Conservation (phyloP, 2,113 vertebrate species). For the Calonectris borealis region DNA sequence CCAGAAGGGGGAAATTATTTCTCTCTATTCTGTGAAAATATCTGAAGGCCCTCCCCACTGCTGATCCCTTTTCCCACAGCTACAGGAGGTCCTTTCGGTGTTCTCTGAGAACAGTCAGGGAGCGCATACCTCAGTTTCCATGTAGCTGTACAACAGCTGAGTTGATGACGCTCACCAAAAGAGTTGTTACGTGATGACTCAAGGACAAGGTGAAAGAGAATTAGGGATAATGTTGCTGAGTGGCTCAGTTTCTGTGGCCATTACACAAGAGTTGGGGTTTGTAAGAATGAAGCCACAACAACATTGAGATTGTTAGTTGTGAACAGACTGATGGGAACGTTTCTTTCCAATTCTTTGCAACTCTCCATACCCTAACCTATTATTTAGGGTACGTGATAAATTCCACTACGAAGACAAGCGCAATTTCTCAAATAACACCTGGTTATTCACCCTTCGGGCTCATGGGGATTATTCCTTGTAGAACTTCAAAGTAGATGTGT, state of each 20-base stretch:
- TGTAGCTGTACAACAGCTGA: background rate
- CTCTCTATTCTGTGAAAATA: background rate
- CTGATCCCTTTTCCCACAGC: background rate
- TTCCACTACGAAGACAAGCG: background rate
- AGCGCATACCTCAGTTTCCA: accelerated
- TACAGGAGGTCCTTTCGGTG: background rate
- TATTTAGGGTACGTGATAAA: background rate
- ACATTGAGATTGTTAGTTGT: background rate
- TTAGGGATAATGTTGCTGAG: background rate
- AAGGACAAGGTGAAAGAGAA: background rate
- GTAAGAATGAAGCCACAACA: background rate
- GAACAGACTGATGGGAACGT: background rate
- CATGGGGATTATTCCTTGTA: background rate
- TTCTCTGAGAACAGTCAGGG: background rate
- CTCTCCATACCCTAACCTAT: background rate
- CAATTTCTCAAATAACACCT: background rate
- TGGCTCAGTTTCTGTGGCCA: background rate
- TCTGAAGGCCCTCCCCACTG: background rate
- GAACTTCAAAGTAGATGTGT: background rate
- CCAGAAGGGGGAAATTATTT: background rate
- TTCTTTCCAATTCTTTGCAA: background rate
- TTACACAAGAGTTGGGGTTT: background rate
- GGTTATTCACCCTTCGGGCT: background rate
- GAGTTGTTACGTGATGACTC: background rate
- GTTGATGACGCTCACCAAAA: background rate